Evolutionary conservation across 2,113 vertebrate genomes (phyloP).

Genomic region (Hippolais icterina): DNA sequence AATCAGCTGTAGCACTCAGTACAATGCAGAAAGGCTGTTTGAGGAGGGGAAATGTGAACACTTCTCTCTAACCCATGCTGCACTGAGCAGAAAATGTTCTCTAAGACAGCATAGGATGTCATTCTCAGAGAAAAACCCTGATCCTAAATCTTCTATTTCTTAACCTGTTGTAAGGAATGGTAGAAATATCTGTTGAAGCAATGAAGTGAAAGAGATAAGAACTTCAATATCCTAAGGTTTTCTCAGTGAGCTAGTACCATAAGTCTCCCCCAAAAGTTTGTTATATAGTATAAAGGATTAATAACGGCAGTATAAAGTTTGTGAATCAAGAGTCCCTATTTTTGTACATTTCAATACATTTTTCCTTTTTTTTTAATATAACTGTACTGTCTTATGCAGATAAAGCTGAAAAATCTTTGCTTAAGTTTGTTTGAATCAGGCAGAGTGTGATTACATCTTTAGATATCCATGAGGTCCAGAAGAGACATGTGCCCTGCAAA

Average conservation of each 20-base stretch:
- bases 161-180: neutral
- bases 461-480: neutral
- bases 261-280: neutral
- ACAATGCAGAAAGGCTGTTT: neutral
- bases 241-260: neutral
- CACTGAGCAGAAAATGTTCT: neutral
- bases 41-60: neutral
- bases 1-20: neutral
- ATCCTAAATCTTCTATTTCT: conserved; percentile 3
- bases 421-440: neutral
- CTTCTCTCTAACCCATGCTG: neutral
- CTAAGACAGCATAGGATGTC: neutral
- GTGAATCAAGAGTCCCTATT: neutral
- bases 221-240: conserved; percentile 10
- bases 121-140: neutral
- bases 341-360: neutral
- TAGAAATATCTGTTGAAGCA: conserved; percentile 11
- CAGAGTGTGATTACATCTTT: neutral
- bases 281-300: neutral
- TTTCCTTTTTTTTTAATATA: neutral
- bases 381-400: neutral
- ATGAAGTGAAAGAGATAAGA: conserved; percentile 5
- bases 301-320: neutral
- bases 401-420: neutral
- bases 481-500: neutral